Conservation (phyloP, 2,113 vertebrate genomes). For the Pomatostomus ruficeps region DNA sequence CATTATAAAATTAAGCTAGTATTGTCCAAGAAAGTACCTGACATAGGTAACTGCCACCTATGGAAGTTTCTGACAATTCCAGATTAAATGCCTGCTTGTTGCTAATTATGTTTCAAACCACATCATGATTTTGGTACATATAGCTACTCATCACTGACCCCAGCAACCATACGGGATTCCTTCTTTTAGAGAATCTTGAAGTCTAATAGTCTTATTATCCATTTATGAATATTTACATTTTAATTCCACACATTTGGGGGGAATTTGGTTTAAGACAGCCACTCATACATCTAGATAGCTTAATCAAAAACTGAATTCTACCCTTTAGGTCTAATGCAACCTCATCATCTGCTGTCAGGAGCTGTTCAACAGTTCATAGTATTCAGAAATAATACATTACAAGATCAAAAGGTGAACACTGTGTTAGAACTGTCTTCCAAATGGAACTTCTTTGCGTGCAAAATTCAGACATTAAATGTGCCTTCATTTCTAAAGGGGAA, state of each 20-base stretch:
- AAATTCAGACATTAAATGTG: conserved; percentile 37
- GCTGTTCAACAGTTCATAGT: conserved; percentile 56
- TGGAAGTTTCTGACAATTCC: background rate
- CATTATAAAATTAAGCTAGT: background rate
- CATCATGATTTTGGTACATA: background rate
- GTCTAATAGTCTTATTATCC: conserved; percentile 17
- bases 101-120: background rate
- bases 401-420: conserved; percentile 59
- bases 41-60: background rate
- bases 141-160: background rate
- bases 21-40: background rate
- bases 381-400: conserved; percentile 67
- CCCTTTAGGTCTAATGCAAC: background rate
- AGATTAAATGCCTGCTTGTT: conserved; percentile 13
- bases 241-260: conserved; percentile 22
- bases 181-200: conserved; percentile 12
- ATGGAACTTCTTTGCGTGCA: conserved; percentile 17
- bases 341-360: conserved; percentile 39
- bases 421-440: conserved; percentile 28
- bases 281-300: background rate
- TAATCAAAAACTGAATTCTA: background rate
- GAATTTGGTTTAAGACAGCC: rapidly evolving
- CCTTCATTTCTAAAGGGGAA: conserved; percentile 19
- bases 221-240: conserved; percentile 32
- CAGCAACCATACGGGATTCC: background rate